Evolutionary conservation across 2,113 vertebrate genomes (phyloP).

Genomic region (Engystomops pustulosus): DNA sequence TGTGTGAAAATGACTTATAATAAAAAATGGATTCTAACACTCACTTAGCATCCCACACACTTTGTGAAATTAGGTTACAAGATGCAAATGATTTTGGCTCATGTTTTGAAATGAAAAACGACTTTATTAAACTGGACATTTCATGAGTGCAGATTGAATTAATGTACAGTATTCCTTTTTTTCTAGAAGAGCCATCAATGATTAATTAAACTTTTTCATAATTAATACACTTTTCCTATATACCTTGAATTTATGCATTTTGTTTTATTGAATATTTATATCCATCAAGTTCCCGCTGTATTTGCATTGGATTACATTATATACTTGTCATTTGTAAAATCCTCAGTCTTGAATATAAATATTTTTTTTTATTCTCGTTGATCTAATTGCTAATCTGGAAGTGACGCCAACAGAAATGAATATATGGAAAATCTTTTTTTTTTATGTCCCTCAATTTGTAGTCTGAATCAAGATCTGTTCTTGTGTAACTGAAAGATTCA

Average conservation of each 20-base stretch:
- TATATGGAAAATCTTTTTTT: neutral
- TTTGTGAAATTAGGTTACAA: neutral
- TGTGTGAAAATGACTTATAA: neutral
- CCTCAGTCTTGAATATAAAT: neutral
- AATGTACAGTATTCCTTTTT: neutral
- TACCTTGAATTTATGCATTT: slow-evolving; percentile 14
- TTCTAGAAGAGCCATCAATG: neutral
- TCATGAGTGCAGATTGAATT: neutral
- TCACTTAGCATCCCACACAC: neutral
- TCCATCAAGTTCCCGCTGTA: neutral
- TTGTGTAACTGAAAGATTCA: neutral
- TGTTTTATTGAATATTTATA: slow-evolving; percentile 3
- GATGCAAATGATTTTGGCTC: neutral
- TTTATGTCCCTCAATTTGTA: neutral
- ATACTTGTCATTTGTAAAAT: neutral
- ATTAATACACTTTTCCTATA: neutral
- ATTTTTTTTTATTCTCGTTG: neutral
- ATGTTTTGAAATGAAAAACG: neutral
- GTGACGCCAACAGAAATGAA: neutral
- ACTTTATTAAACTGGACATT: neutral
- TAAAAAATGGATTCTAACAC: neutral
- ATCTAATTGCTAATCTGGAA: neutral
- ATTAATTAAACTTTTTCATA: neutral
- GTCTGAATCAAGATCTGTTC: neutral
- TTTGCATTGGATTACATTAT: neutral